Percentiles rank a stretch among this genome's conserved stretches.
These are phyloP conservation scores for Eurystomus glaucurus DNA, from an alignment of 2,797 vertebrate genomes.

Conservation along the genomic window DNA sequence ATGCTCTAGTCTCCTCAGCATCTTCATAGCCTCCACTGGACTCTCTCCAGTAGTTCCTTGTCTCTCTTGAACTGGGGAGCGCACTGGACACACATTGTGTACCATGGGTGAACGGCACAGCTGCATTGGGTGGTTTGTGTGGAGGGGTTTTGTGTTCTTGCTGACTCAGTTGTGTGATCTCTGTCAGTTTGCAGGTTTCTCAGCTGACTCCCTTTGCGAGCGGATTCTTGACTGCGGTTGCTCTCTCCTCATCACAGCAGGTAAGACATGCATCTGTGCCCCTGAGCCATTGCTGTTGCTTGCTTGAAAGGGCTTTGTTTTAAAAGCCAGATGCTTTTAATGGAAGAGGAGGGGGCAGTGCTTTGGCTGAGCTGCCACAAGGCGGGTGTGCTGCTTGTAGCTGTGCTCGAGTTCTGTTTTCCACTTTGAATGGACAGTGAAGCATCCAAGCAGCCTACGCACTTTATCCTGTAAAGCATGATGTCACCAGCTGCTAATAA, in stretches of 20 bases:
- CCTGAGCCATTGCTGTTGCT: not conserved
- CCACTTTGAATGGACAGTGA: not conserved
- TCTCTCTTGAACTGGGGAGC: too few species aligned
- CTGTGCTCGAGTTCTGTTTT: not conserved
- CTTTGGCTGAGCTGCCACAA: not conserved
- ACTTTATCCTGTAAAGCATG: constrained; percentile 19
- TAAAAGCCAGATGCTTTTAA: not conserved
- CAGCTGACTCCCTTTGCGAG: constrained; percentile 95
- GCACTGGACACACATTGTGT: too few species aligned
- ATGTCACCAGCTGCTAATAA: constrained; percentile 41
- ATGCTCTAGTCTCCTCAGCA: too few species aligned
- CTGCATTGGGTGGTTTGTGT: not conserved
- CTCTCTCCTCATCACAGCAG: constrained; percentile 93
- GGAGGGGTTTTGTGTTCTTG: not conserved
- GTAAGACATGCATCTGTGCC: constrained; percentile 77
- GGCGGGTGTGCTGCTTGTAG: not conserved
- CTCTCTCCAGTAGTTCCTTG: too few species aligned
- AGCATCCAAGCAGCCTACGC: not conserved
- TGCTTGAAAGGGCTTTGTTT: not conserved
- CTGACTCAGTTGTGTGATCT: not conserved
- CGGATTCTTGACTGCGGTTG: constrained; percentile 93
- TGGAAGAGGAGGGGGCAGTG: not conserved
- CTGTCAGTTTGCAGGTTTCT: constrained; percentile 96
- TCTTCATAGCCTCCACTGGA: too few species aligned
- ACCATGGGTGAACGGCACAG: not conserved